These are phyloP conservation scores for Tetragonula clypearis DNA, from an alignment of 1,140 invertebrate species.

Conservation along the genomic window DNA sequence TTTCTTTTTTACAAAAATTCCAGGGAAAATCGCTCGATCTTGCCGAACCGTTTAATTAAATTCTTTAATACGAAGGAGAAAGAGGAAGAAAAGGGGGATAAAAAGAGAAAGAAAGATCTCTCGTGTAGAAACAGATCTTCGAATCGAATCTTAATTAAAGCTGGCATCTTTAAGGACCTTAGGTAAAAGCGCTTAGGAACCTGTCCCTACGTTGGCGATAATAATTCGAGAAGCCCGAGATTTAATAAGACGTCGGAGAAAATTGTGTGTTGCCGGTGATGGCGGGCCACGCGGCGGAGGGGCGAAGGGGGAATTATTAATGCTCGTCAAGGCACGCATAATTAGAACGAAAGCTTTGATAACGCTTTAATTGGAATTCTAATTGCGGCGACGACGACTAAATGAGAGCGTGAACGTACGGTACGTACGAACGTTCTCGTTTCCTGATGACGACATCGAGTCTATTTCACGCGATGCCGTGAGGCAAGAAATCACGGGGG, in stretches of 20 bases:
- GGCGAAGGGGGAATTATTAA: conserved; percentile 54
- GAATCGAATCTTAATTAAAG: conserved; percentile 6
- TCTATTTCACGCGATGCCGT: conserved; percentile 54
- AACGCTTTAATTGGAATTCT: conserved; percentile 65
- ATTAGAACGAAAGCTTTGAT: conserved; percentile 58
- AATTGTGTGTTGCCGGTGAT: conserved; percentile 37
- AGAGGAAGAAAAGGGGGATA: neutral
- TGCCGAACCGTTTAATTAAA: neutral
- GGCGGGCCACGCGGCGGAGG: conserved; percentile 3
- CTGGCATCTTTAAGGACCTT: neutral
- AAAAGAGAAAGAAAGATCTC: too few species aligned
- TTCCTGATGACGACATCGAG: conserved; percentile 25
- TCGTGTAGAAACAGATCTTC: neutral
- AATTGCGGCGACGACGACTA: conserved; percentile 55
- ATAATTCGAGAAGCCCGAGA: conserved; percentile 13
- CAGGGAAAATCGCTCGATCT: too few species aligned
- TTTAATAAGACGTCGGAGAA: conserved; percentile 50
- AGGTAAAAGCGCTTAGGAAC: neutral
- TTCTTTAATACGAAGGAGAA: neutral
- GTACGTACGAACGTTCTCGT: conserved; percentile 7
- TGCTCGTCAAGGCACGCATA: conserved; percentile 33
- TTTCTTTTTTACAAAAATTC: neutral
- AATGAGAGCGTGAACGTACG: conserved; percentile 54
- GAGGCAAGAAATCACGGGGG: conserved; percentile 53
- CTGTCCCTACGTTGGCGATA: neutral